Conservation (phyloP, 2,113 vertebrate species). For the Rhinolophus ferrumequinum region DNA sequence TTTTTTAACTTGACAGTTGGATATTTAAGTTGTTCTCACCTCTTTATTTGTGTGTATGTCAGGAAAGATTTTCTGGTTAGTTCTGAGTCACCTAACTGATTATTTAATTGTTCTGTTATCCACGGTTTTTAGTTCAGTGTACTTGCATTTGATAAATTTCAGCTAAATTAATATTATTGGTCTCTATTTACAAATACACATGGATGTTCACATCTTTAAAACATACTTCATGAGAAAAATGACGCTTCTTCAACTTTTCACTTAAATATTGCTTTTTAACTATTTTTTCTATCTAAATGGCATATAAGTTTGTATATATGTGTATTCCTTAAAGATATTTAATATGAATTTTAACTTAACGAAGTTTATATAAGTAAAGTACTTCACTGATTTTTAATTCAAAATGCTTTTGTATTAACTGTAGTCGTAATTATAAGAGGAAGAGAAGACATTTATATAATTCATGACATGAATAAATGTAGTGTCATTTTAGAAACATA, state of each 20-base stretch:
- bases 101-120: constrained; percentile 40
- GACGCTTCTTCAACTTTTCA: background rate
- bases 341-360: constrained; percentile 7
- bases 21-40: constrained; percentile 35
- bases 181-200: background rate
- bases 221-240: background rate
- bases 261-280: constrained; percentile 12
- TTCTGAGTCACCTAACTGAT: constrained; percentile 47
- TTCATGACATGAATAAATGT: background rate
- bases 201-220: constrained; percentile 35
- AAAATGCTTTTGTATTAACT: background rate
- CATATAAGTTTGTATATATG: background rate
- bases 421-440: background rate
- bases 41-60: constrained; percentile 61
- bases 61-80: constrained; percentile 8
- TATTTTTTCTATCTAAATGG: background rate
- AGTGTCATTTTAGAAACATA: background rate
- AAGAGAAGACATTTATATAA: background rate
- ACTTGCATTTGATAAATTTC: constrained; percentile 14
- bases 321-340: background rate
- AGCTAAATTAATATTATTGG: constrained; percentile 6
- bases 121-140: constrained; percentile 8
- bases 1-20: constrained; percentile 20
- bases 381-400: background rate
- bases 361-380: background rate